These are phyloP conservation scores for Platerodrilus igneus DNA, from an alignment of 2,888 invertebrate species.

Conservation along the genomic window DNA sequence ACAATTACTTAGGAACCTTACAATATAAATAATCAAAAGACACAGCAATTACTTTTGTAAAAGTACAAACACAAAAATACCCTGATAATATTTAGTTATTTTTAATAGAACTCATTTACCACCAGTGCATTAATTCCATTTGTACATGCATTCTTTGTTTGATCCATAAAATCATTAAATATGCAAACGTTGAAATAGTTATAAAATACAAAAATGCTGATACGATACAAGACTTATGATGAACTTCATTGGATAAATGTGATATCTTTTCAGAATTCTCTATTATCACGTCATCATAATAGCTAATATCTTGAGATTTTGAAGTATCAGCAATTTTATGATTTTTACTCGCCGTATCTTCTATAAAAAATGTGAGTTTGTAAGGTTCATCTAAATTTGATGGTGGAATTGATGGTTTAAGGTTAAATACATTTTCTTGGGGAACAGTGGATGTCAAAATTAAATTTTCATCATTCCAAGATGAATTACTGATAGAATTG, in stretches of 20 bases:
- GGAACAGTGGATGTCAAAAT: slow-evolving; percentile 26
- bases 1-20: no score
- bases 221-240: slow-evolving; percentile 44
- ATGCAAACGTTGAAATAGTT: slow-evolving; percentile 46
- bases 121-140: slow-evolving; percentile 47
- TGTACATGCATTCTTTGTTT: slow-evolving; percentile 45
- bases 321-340: slow-evolving; percentile 12
- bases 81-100: slow-evolving; percentile 19
- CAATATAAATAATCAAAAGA: slow-evolving; percentile 7
- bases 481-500: slow-evolving; percentile 43
- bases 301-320: slow-evolving; percentile 21
- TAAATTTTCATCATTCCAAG: slow-evolving; percentile 20
- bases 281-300: slow-evolving; percentile 42
- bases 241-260: slow-evolving; percentile 22
- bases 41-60: slow-evolving; percentile 4
- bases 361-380: slow-evolving; percentile 43
- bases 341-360: slow-evolving; percentile 32
- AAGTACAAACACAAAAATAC: slow-evolving; percentile 16
- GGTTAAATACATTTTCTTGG: slow-evolving; percentile 34
- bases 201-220: slow-evolving; percentile 47
- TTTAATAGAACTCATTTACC: slow-evolving; percentile 33
- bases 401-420: slow-evolving; percentile 32
- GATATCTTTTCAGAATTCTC: slow-evolving; percentile 39
- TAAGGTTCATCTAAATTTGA: slow-evolving; percentile 36
- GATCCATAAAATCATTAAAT: slow-evolving; percentile 46